A percentile compares a stretch with the other conserved stretches of the same genome.
These are phyloP conservation scores for Dasypolia templi DNA, from an alignment of 2,888 invertebrate species.

Conservation along the genomic window DNA sequence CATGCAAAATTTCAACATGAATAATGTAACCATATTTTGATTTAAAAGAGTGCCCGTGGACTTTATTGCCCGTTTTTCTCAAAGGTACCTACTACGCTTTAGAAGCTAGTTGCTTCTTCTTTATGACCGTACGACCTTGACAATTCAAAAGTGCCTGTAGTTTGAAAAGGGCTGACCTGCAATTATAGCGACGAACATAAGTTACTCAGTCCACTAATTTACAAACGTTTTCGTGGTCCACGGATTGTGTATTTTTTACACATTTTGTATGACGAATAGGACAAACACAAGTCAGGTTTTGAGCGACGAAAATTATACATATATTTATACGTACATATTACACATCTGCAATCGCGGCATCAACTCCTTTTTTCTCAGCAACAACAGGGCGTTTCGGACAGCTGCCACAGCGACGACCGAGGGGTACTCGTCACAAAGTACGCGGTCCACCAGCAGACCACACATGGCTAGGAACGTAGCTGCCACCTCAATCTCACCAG, in stretches of 20 bases:
- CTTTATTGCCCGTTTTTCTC: no score
- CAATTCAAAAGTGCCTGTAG: no score
- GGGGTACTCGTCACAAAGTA: conserved; percentile 75
- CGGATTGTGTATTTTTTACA: neutral
- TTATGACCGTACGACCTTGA: no score
- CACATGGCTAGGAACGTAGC: conserved; percentile 82
- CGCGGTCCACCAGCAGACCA: conserved; percentile 77
- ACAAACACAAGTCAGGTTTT: neutral
- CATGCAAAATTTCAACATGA: no score
- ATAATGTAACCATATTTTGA: no score
- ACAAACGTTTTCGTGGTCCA: neutral
- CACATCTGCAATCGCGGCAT: conserved; percentile 69
- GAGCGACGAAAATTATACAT: neutral
- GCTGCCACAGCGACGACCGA: conserved; percentile 81
- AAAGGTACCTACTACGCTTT: no score
- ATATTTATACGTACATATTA: conserved; percentile 73
- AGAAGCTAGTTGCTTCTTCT: no score
- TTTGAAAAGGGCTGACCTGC: neutral
- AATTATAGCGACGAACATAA: neutral
- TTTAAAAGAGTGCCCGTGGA: no score
- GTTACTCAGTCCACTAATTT: neutral
- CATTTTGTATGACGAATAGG: neutral
- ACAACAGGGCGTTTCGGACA: conserved; percentile 76
- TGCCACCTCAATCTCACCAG: conserved; percentile 78
- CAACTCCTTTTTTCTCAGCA: conserved; percentile 72